phyloP scores from a whole-genome alignment of 2,113 vertebrate genomes.

The Zosterops japonicus region DNA sequence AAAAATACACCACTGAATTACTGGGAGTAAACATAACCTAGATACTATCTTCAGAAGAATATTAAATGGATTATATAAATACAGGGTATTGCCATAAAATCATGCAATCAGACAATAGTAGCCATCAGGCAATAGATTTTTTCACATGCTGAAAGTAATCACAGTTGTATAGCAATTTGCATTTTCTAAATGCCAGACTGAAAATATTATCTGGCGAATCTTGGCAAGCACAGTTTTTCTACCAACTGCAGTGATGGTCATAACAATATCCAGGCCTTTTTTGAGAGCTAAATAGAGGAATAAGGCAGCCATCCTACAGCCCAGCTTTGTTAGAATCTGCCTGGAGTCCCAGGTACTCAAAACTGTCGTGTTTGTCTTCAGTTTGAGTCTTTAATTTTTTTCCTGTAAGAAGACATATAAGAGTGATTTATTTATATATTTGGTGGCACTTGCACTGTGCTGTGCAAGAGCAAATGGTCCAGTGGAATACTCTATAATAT shows the following conservation, averaged over 20 bases:
- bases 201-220: conserved; percentile 44
- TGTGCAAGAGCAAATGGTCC: conserved; percentile 10
- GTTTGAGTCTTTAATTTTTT: background rate
- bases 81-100: conserved; percentile 40
- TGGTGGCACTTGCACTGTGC: background rate
- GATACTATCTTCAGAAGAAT: conserved; percentile 52
- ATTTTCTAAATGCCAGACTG: conserved; percentile 34
- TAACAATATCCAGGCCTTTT: background rate
- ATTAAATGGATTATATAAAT: conserved; percentile 54
- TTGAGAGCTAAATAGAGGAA: background rate
- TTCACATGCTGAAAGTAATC: conserved; percentile 44
- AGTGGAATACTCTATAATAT: background rate
- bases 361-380: background rate
- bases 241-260: background rate
- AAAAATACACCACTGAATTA: conserved; percentile 48
- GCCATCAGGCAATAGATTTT: conserved; percentile 33
- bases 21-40: conserved; percentile 58
- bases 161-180: conserved; percentile 36
- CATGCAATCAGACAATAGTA: conserved; percentile 27
- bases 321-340: background rate
- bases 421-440: background rate
- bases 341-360: background rate
- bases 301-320: background rate
- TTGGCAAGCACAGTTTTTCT: conserved; percentile 6
- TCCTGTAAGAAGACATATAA: background rate